Percentiles rank a stretch among this genome's conserved stretches.
Evolutionary conservation across 64 coral and sea anemone species (phyloP).

Genomic region (Porites australiensis): DNA sequence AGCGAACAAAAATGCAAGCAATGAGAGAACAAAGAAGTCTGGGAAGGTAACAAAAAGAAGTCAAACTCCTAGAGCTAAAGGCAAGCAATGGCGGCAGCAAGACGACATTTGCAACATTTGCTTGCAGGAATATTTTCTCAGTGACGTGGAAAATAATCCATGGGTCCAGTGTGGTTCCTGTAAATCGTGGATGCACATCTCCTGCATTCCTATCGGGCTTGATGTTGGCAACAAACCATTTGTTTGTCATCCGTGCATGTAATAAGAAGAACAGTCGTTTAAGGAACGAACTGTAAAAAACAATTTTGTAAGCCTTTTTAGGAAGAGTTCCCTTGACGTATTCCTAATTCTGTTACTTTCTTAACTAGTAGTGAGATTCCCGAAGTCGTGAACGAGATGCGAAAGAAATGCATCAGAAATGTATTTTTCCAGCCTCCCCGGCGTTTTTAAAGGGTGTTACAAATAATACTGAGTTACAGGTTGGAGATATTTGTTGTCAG

Average conservation of each 20-base stretch:
- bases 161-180: constrained; percentile 65
- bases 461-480: constrained; percentile 6
- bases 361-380: constrained; percentile 3
- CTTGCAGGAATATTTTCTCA: constrained; percentile 25
- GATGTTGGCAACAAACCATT: constrained; percentile 51
- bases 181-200: constrained; percentile 64
- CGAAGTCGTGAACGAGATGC: constrained; percentile 6
- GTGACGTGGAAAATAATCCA: constrained; percentile 51
- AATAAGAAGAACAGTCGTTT: neutral
- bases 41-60: constrained; percentile 10
- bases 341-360: constrained; percentile 12
- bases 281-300: neutral
- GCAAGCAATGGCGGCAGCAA: constrained; percentile 19
- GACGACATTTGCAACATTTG: constrained; percentile 35
- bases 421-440: constrained; percentile 1
- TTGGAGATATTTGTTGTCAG: constrained; percentile 5
- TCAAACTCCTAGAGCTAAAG: neutral
- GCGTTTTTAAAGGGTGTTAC: constrained; percentile 8
- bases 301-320: neutral
- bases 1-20: constrained; percentile 5
- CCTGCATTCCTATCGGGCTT: constrained; percentile 45
- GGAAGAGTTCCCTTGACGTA: constrained; percentile 1
- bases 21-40: neutral
- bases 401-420: neutral
- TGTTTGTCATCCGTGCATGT: constrained; percentile 53